Conservation (phyloP, 2,888 invertebrate genomes). For the Scotopteryx bipunctaria region DNA sequence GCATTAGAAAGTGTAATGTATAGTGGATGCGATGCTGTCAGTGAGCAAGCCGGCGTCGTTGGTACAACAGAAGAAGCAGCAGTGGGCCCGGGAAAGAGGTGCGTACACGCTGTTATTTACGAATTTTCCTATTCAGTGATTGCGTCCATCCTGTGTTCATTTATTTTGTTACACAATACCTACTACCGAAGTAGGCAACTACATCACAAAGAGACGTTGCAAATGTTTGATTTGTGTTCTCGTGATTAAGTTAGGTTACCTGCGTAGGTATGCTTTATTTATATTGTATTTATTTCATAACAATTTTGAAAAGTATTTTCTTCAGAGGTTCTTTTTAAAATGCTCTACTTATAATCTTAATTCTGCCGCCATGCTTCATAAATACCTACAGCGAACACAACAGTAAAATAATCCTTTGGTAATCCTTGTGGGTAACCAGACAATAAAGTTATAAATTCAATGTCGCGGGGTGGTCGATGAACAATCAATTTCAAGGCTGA, state of each 20-base stretch:
- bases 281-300: too few species aligned
- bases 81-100: conserved; percentile 98
- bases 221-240: conserved; percentile 1
- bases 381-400: not conserved
- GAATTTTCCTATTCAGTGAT: conserved; percentile 29
- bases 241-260: not conserved
- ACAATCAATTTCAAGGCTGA: conserved; percentile 39
- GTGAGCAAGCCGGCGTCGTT: conserved; percentile 84
- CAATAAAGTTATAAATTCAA: conserved; percentile 23
- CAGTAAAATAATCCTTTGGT: not conserved
- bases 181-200: too few species aligned
- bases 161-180: conserved; percentile 9
- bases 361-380: too few species aligned
- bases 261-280: too few species aligned
- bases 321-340: too few species aligned
- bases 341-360: too few species aligned
- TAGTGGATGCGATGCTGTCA: conserved; percentile 78
- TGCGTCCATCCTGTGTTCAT: conserved; percentile 25
- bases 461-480: conserved; percentile 28
- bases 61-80: conserved; percentile 94
- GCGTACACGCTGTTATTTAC: conserved; percentile 53
- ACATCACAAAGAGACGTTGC: too few species aligned
- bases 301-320: too few species aligned
- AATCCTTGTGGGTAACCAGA: conserved; percentile 1
- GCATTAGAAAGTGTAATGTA: conserved; percentile 80